Evolutionary conservation across 2,113 vertebrate genomes (phyloP).

Genomic region (Cyphotilapia sp.): DNA sequence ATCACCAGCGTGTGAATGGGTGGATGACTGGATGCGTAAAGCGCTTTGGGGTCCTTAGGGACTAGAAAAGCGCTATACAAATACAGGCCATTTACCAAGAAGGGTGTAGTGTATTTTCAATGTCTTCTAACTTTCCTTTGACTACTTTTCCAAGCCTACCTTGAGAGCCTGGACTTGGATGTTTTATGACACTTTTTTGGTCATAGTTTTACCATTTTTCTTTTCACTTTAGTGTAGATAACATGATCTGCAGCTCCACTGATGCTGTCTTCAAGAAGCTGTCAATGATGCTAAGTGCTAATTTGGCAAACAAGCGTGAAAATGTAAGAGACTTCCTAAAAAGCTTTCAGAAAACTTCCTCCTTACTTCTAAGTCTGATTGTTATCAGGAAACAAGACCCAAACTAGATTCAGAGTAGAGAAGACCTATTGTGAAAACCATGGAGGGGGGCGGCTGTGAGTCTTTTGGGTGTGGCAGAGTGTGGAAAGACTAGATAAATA

Average conservation of each 20-base stretch:
- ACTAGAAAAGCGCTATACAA: rapidly evolving
- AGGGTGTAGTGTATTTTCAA: neutral
- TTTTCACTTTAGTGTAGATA: neutral
- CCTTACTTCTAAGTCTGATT: neutral
- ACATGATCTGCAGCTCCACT: neutral
- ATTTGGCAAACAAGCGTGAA: neutral
- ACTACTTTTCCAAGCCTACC: neutral
- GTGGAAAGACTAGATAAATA: conserved; percentile 41
- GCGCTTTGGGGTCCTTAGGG: neutral
- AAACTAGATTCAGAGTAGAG: neutral
- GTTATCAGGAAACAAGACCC: neutral
- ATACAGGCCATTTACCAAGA: neutral
- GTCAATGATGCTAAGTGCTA: neutral
- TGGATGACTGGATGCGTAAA: neutral
- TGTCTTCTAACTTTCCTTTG: neutral
- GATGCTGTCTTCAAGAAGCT: neutral
- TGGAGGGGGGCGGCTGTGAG: neutral
- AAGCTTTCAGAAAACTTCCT: neutral
- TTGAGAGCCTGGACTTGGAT: neutral
- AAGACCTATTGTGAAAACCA: neutral
- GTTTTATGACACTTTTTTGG: neutral
- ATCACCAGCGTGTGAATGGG: neutral
- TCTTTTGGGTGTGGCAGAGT: conserved; percentile 15
- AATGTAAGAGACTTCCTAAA: neutral
- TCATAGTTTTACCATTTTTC: neutral